A percentile compares a stretch with the other conserved stretches of the same genome.
These are phyloP conservation scores for Xanthia togata DNA, from an alignment of 2,888 invertebrate species.

Conservation along the genomic window DNA sequence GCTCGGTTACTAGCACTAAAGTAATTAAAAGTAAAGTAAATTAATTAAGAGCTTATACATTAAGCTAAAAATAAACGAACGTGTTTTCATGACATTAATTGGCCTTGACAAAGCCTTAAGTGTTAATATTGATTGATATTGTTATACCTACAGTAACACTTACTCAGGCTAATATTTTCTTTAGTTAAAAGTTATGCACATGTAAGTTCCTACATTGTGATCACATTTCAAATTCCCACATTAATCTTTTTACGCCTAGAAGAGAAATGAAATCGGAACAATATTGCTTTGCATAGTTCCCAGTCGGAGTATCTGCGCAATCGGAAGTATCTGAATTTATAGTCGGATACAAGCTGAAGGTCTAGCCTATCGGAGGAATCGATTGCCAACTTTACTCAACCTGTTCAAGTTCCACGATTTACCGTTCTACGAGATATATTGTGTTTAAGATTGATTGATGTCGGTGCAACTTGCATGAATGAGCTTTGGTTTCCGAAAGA, in stretches of 20 bases:
- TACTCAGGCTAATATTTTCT: not conserved
- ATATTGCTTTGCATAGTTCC: slow-evolving; percentile 45
- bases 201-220: not conserved
- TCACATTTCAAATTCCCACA: slow-evolving; percentile 21
- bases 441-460: slow-evolving; percentile 43
- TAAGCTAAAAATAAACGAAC: slow-evolving; percentile 35
- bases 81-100: slow-evolving; percentile 27
- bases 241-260: slow-evolving; percentile 17
- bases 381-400: slow-evolving; percentile 58
- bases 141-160: not conserved
- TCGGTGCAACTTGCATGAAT: not conserved
- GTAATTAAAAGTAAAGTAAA: slow-evolving; percentile 39
- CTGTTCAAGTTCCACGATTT: slow-evolving; percentile 42
- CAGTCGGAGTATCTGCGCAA: slow-evolving; percentile 22
- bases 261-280: slow-evolving; percentile 21
- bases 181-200: not conserved
- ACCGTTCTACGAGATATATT: slow-evolving; percentile 48
- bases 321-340: slow-evolving; percentile 65
- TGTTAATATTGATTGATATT: slow-evolving; percentile 17
- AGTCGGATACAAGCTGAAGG: slow-evolving; percentile 58
- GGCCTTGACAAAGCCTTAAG: slow-evolving; percentile 10
- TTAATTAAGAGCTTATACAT: slow-evolving; percentile 39
- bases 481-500: not conserved
- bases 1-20: not conserved
- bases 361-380: slow-evolving; percentile 49